Evolutionary conservation across 2,888 invertebrate species (phyloP), one percentile per base, ranked within the genome.

Genomic region (Altica lythri): DNA sequence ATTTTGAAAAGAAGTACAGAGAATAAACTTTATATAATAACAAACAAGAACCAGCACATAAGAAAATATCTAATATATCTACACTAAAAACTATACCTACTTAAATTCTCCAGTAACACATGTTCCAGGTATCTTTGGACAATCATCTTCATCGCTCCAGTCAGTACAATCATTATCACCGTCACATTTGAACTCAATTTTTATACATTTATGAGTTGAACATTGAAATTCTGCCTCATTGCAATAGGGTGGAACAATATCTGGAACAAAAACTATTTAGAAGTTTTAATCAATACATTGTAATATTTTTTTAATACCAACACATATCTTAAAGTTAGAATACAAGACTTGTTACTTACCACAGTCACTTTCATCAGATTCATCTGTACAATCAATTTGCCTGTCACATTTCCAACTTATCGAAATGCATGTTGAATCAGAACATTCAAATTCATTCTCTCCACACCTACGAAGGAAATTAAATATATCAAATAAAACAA

Each of bases 151-250:
- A 68, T 92, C 92, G 47, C 89, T 90, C 86, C 89, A 89, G 70
- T 93, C 92, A 0, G 88, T 90, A 67, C 92, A 92, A 70, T 93
- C 92, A 68, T 91, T 88, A 68, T 92, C 90, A 0, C 89, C 89
- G 64, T 93, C 92, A 70, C 92, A 92, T 57, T 86, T 84, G 70
- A 88, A 92, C 54, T 86, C 84, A 64, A 82, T 81, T 29, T 86
- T 80, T 37, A 92, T 85, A 72, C 92, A 93, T 50, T 86, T 82
- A 5, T 82, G 82, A 68, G 85, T 86, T 53, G 81, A 78, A 68
- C 91, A 92, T 72, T 86, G 86, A 60, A 90, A 88, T 69, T 90
- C 89, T 5, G 83, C 84, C 55, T 87, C 86, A 9, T 84, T 84
- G 68, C 91, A 91, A 35, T 82, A 80, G 10, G 85, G 79, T 3